Evolutionary conservation across 2,113 vertebrate genomes (phyloP), one percentile per base, ranked within the genome.

Genomic region (Ammodytes dubius): DNA sequence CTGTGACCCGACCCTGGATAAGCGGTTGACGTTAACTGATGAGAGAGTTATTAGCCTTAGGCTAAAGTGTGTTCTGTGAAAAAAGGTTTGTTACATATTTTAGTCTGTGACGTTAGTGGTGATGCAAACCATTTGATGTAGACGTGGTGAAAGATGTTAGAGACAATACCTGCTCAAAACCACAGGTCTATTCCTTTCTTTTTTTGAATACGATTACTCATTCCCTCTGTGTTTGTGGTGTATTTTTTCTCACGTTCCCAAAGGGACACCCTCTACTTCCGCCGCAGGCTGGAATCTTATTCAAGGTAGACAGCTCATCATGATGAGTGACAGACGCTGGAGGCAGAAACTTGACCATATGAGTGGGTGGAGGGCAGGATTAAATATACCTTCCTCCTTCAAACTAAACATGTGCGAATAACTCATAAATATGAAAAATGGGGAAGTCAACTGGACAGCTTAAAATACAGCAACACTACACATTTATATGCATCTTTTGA

Each of bases 281-380:
- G 80, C 89, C 72, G 71, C 60, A 35, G 81, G 84, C 67, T 17
- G 57, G 15, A 78, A 0, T 5, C 54, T 85, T 75, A 19, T 82
- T 76, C 15, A 60, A 76, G 57, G 72, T 56, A 75, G 79, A 90
- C 84, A 81, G 85, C 79, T 90, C 83, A 82, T 90, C 83, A 60
- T 39, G 78, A 73, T 93, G 90, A 90, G 72, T 88, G 91, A 90
- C 91, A 87, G 74, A 83, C 5, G 11, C 63, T 42, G 61, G 69
- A 27, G 65, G 68, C 79, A 81, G 76, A 82, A 83, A 57, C 67
- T 2, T 60, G 82, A 52, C 79, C 83, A 43, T 71, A 5, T 85
- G 88, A 82, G 88, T 81, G 66, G 83, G 90, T 75, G 88, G 69
- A 89, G 59, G 61, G 52, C 72, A 77, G 37, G 6, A 39, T 74